Evolutionary conservation across 2,113 vertebrate genomes (phyloP).

Genomic region (Mormoops blainvillei): DNA sequence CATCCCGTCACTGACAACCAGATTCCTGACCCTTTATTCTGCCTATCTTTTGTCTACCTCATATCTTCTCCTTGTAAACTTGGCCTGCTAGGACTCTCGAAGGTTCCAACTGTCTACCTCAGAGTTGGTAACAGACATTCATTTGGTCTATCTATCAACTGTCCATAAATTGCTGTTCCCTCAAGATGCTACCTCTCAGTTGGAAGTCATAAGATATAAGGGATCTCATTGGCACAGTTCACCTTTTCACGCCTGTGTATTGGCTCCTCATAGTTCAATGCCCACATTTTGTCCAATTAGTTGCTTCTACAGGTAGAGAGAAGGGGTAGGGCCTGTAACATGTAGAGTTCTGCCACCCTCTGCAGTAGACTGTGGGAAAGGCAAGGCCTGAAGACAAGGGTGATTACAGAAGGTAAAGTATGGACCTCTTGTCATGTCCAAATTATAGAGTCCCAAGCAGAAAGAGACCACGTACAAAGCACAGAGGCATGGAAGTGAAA

Average conservation of each 20-base stretch:
- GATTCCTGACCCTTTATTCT: not conserved
- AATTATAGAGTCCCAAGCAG: not conserved
- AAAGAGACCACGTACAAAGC: not conserved
- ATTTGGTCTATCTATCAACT: not conserved
- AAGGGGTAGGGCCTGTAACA: not conserved
- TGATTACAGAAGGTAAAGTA: not conserved
- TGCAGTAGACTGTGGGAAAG: no score
- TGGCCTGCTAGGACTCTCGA: not conserved
- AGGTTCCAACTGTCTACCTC: not conserved
- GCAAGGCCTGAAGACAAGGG: not conserved
- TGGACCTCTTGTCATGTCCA: not conserved
- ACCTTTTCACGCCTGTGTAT: not conserved
- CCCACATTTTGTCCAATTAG: not conserved
- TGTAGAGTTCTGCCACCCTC: not conserved
- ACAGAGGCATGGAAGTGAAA: not conserved
- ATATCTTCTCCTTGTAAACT: not conserved
- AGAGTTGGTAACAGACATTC: not conserved
- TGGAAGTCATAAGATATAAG: not conserved
- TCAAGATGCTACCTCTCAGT: not conserved
- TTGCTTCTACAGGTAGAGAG: not conserved
- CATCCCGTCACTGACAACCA: not conserved
- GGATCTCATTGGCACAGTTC: not conserved
- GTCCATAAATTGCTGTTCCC: not conserved
- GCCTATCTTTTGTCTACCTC: not conserved
- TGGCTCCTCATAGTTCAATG: not conserved